phyloP scores from a whole-genome alignment of 2,113 vertebrate species.

The Anser cygnoides region DNA sequence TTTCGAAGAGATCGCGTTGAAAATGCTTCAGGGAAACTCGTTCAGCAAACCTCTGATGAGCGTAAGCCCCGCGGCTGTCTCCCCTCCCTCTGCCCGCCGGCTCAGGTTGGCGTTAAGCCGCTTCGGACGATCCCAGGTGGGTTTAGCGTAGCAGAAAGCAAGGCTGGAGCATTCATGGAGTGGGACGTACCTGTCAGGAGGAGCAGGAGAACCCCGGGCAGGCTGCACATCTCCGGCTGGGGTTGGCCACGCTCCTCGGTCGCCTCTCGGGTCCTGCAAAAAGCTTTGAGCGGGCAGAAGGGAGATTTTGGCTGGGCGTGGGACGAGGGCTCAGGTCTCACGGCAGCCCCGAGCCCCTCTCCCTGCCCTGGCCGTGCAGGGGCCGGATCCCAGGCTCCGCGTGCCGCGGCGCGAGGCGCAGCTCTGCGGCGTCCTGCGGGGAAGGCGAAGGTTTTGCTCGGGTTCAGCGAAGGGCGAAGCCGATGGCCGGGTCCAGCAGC shows the following conservation, averaged over 20 bases:
- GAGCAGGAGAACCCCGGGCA: neutral
- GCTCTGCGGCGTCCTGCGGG: no score
- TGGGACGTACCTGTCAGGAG: neutral
- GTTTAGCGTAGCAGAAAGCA: no score
- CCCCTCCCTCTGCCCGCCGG: neutral
- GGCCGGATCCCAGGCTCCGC: no score
- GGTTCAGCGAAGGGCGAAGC: neutral
- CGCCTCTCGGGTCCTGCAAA: neutral
- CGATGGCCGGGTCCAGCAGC: no score
- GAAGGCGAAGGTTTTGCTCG: no score
- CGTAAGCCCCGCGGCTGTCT: no score
- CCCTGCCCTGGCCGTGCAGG: neutral
- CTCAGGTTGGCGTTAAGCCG: neutral
- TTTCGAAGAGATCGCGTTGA: neutral
- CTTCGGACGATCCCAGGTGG: no score
- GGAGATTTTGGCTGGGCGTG: neutral
- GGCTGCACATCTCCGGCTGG: neutral
- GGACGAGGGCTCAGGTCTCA: no score
- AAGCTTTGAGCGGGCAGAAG: accelerated
- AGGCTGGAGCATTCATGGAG: neutral
- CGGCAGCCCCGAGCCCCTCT: neutral
- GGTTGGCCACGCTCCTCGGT: no score
- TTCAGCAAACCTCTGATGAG: no score
- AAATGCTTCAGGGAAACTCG: accelerated
- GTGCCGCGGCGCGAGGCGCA: no score